Base-by-base conservation (phyloP, 1,140 invertebrate species). In the Spodoptera litura region DNA sequence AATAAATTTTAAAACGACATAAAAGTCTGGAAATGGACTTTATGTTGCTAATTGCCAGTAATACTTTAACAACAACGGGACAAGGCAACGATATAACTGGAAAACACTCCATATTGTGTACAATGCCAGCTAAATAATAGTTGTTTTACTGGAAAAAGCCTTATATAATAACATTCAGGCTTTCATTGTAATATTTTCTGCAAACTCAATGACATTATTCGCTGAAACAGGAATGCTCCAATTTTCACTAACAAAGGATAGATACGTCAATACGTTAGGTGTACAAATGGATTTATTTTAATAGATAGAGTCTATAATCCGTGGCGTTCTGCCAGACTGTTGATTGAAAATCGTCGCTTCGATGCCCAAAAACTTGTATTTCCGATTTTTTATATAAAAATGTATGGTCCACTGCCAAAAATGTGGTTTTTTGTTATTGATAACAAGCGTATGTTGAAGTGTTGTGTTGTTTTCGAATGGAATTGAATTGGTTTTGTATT, bases 231-330 rank as follows among this genome's bases (percentile, higher is more conserved):
- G 15, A 49, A 66, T 66, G 10, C 4, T 66, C 62, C 62, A 66
- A 66, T 66, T 66, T 66, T 12, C 49, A 27, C 44, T 52, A 53
- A 70, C 44, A 70, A 70, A 70, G 66, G 20, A 11, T 27, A 31
- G 25, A 44, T 53, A 51, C 13, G 25, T 27, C 66, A 51, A 53
- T 53, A 31, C 27, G 66, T 70, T 70, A 53, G 64, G 49, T 62
- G 58, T 64, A 76, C 44, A 80, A 70, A 64, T 73, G 73, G 78
- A 80, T 80, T 71, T 68, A 76, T 80, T 80, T 76, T 80, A 76
- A 80, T 71, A 76, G 78, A 64, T 75, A 10, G 38, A 44, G 20
- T 62, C 2, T 9, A 56, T 71, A 75, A 80, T 56, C 78, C 56
- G 51, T 76, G 78, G 73, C 78, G 2, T 12, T 9, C 11, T 76